phyloP scores from a whole-genome alignment of 2,113 vertebrate species.

The Neotoma lepida region DNA sequence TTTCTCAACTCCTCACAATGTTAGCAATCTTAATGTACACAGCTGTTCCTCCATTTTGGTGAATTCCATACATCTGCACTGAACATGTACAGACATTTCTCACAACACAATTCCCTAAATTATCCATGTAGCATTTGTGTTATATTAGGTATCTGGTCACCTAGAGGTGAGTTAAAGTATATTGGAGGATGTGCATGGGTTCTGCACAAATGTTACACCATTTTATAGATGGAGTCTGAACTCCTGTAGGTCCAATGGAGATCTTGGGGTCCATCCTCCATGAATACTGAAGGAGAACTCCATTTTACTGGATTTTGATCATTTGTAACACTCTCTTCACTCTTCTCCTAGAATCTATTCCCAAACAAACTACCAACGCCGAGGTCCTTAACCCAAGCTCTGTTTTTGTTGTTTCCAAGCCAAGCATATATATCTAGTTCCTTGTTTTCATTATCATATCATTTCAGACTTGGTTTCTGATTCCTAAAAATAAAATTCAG shows the following conservation, averaged over 20 bases:
- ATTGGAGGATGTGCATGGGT: neutral
- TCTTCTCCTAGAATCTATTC: neutral
- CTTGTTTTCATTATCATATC: conserved; percentile 11
- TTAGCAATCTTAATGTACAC: neutral
- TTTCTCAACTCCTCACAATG: neutral
- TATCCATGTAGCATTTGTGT: neutral
- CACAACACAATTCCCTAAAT: neutral
- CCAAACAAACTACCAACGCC: neutral
- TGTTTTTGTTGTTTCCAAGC: neutral
- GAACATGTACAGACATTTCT: neutral
- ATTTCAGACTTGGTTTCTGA: neutral
- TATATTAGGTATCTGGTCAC: neutral
- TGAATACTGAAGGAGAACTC: neutral
- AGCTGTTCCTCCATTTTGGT: no score
- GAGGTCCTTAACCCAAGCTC: neutral
- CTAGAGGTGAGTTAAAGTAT: neutral
- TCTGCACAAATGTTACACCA: neutral
- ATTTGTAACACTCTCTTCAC: neutral
- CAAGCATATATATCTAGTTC: neutral
- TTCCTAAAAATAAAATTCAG: conserved; percentile 28
- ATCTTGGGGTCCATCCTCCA: neutral
- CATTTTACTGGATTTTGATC: conserved; percentile 25
- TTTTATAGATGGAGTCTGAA: neutral
- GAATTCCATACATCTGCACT: neutral
- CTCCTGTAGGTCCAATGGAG: neutral